Evolutionary conservation across 2,113 vertebrate genomes (phyloP), one percentile per base, ranked within the genome.

Genomic region (Seriola rivoliana): DNA sequence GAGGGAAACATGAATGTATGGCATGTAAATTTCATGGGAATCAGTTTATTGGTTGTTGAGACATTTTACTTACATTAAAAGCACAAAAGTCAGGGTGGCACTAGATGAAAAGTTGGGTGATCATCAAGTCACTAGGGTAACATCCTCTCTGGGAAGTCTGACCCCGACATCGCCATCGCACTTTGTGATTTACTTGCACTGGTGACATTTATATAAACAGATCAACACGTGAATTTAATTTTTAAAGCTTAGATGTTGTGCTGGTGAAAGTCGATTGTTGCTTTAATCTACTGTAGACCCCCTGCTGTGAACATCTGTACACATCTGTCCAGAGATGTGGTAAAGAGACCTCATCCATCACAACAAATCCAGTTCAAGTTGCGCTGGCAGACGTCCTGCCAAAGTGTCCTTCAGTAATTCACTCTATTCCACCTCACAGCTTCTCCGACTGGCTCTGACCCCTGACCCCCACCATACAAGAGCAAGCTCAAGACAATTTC

Each of bases 281-380:
- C 21, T 87, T 64, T 85, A 87, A 89, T 82, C 87, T 57, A 32
- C 59, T 36, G 32, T 10, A 14, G 38, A 25, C 57, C 34, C 38
- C 52, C 59, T 29, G 69, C 57, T 71, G 54, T 75, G 79, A 73
- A 70, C 75, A 57, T 75, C 34, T 36, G 57, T 4, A 38, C 50
- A 59, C 72, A 57, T 75, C 42, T 36, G 57, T 4, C 42, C 34
- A 46, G 63, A 60, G 23, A 17, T 32, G 32, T 21, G 5, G 4
- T 21, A 5, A 3, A 36, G 2, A 67, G 40, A 66, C 5, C 29
- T 74, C 16, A 21, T 68, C 50, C 42, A 66, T 57, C 57, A 32
- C 44, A 2, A 36, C 4, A 48, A 62, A 44, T 48, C 48, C 0
- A 2, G 21, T 4, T 71, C 21, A 40, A 38, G 17, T 12, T 42